These are phyloP conservation scores for Halictus quadricinctus DNA, from an alignment of 2,888 invertebrate genomes.

Conservation along the genomic window DNA sequence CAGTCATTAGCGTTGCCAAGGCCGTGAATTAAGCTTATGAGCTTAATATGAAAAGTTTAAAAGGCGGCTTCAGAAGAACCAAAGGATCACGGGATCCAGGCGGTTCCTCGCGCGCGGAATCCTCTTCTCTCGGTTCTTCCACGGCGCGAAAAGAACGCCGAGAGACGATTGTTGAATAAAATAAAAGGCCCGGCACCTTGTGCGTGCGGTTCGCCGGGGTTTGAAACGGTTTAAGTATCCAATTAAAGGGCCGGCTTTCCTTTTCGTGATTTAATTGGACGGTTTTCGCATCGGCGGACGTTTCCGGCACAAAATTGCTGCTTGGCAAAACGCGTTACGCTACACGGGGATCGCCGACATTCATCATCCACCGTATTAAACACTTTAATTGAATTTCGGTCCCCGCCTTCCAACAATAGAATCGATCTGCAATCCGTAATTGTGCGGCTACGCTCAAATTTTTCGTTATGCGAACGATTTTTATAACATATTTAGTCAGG, in stretches of 20 bases:
- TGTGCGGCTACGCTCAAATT: neutral
- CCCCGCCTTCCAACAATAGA: neutral
- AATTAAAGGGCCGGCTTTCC: slow-evolving; percentile 59
- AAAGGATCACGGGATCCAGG: neutral
- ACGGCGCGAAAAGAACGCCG: slow-evolving; percentile 20
- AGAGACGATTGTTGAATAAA: slow-evolving; percentile 44
- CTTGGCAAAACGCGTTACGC: slow-evolving; percentile 48
- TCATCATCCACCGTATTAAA: slow-evolving; percentile 37
- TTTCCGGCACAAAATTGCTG: slow-evolving; percentile 58
- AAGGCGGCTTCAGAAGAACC: neutral
- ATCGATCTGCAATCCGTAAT: neutral
- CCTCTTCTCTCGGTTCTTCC: neutral
- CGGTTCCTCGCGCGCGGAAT: slow-evolving; percentile 17
- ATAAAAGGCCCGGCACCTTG: slow-evolving; percentile 39
- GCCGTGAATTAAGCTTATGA: slow-evolving; percentile 39
- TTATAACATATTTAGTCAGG: neutral
- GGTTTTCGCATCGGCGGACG: slow-evolving; percentile 51
- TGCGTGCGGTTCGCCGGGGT: slow-evolving; percentile 29
- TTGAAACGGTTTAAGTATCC: slow-evolving; percentile 49
- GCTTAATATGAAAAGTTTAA: slow-evolving; percentile 37
- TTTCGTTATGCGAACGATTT: neutral
- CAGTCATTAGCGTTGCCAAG: slow-evolving; percentile 28
- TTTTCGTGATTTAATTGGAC: slow-evolving; percentile 60
- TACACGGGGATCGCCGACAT: slow-evolving; percentile 34
- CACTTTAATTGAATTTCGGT: slow-evolving; percentile 45